Conservation (phyloP, 2,113 vertebrate genomes). For the Isichthys henryi region DNA sequence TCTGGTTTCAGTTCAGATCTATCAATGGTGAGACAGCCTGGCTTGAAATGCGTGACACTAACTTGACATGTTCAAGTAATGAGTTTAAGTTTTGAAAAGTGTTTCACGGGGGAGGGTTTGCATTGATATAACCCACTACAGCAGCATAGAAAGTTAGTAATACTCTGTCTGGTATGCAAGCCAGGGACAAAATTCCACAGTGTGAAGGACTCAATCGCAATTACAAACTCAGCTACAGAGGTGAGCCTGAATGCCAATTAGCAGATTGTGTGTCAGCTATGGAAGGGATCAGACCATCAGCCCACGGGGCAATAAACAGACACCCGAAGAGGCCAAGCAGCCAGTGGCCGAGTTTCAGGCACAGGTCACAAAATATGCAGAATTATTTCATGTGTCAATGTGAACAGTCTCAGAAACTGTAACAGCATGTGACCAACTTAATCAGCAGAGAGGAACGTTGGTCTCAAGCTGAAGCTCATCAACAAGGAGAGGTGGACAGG, state of each 20-base stretch:
- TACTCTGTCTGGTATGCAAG: not conserved
- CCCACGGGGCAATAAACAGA: not conserved
- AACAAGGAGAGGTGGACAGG: not conserved
- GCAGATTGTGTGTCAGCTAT: not conserved
- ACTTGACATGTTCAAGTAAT: not conserved
- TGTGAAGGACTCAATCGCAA: not conserved
- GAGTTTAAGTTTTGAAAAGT: not conserved
- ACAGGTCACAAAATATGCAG: not conserved
- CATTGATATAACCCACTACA: not conserved
- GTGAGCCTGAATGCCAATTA: not conserved
- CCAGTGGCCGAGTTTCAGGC: not conserved
- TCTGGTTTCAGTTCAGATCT: not conserved
- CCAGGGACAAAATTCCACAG: not conserved
- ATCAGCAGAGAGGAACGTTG: not conserved
- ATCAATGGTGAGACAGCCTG: not conserved
- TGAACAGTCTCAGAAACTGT: not conserved
- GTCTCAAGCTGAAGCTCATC: not conserved
- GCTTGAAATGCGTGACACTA: not conserved
- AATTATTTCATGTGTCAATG: not conserved
- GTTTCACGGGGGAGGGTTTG: not conserved
- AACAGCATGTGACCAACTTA: not conserved
- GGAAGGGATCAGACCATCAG: not conserved
- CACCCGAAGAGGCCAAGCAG: not conserved
- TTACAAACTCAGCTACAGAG: not conserved
- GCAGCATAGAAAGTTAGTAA: not conserved